Conservation (phyloP, 2,797 vertebrate species). For the Anguilla megastoma region DNA sequence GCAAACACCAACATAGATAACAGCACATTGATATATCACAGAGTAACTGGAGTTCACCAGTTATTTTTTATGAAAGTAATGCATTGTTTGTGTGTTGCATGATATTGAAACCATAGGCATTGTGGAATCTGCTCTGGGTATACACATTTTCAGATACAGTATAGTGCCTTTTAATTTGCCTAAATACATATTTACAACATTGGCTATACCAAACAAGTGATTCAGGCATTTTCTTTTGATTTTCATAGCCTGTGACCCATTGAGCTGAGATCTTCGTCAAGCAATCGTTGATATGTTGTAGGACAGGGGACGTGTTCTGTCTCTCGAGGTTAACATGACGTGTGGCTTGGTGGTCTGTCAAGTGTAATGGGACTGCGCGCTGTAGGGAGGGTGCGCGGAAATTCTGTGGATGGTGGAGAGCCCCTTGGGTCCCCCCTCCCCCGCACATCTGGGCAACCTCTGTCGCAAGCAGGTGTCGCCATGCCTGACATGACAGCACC, state of each 20-base stretch:
- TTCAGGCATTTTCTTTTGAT: background rate
- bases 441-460: constrained; percentile 27
- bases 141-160: background rate
- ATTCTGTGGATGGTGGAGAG: constrained; percentile 32
- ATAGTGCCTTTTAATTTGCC: background rate
- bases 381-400: background rate
- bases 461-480: constrained; percentile 9
- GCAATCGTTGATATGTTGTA: background rate
- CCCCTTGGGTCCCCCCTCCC: constrained; percentile 34
- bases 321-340: background rate
- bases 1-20: background rate
- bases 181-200: background rate
- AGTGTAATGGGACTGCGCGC: background rate
- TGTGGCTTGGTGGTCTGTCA: background rate
- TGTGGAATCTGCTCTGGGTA: background rate
- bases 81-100: background rate
- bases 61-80: background rate
- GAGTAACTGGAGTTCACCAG: background rate
- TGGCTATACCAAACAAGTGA: background rate
- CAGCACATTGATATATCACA: background rate
- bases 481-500: constrained; percentile 12
- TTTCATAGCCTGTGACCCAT: background rate
- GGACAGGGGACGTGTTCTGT: background rate
- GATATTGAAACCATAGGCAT: background rate
- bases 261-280: background rate